Conservation (phyloP, 2,888 invertebrate genomes). For the Ischnus inquisitorius region DNA sequence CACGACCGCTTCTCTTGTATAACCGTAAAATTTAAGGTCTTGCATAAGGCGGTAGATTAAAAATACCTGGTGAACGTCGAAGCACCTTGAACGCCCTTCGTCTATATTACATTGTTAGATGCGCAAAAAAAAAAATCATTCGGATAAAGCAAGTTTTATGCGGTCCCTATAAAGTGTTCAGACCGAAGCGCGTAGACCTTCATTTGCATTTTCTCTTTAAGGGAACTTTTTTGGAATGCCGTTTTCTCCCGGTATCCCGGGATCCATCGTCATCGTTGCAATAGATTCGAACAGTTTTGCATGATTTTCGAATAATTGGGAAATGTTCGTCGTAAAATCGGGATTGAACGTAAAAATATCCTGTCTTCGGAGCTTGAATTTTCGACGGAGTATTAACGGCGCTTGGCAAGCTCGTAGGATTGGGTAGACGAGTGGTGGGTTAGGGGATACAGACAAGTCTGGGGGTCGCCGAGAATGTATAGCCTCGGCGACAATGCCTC, state of each 20-base stretch:
- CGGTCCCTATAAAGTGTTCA: conserved; percentile 7
- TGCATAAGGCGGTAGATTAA: conserved; percentile 34
- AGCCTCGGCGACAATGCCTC: conserved; percentile 80
- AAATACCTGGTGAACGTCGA: conserved; percentile 35
- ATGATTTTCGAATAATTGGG: conserved; percentile 57
- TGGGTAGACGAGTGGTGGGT: conserved; percentile 39
- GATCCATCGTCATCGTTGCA: conserved; percentile 34
- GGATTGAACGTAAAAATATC: conserved; percentile 10
- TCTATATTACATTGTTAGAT: conserved; percentile 19
- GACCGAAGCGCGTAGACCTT: conserved; percentile 27
- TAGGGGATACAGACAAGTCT: conserved; percentile 16
- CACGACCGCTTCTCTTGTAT: conserved; percentile 18
- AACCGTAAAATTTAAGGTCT: conserved; percentile 29
- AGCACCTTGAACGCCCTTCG: background rate
- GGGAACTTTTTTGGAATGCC: background rate
- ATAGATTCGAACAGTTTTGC: conserved; percentile 41
- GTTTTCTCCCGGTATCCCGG: background rate
- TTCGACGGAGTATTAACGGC: conserved; percentile 56
- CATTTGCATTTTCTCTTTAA: conserved; percentile 47
- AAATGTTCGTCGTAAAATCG: conserved; percentile 31
- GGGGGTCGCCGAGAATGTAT: conserved; percentile 46
- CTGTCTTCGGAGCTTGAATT: conserved; percentile 39
- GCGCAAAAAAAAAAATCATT: conserved; percentile 7
- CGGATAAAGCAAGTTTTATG: conserved; percentile 40
- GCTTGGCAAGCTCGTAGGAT: conserved; percentile 33